Percentiles rank a stretch among this genome's conserved stretches.
Evolutionary conservation across 1,140 invertebrate species (phyloP).

Genomic region (Dreissena rostriformis): DNA sequence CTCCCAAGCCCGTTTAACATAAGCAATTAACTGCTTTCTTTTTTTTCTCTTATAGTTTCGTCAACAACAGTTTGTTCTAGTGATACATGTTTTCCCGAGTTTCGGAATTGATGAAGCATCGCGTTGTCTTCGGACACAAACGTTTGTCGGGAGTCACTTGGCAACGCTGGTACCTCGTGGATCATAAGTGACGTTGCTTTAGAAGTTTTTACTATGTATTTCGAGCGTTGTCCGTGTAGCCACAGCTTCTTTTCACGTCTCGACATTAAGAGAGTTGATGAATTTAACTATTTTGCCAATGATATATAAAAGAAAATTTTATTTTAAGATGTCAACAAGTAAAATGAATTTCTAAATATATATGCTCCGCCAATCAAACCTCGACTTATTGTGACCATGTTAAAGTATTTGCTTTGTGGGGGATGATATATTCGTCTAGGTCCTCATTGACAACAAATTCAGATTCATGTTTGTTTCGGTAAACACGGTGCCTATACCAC

Average conservation of each 20-base stretch:
- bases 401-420: not conserved
- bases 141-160: not conserved
- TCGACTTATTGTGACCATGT: slow-evolving; percentile 21
- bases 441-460: slow-evolving; percentile 45
- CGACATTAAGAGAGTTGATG: slow-evolving; percentile 30
- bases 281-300: slow-evolving; percentile 9
- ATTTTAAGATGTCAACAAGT: slow-evolving; percentile 32
- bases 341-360: slow-evolving; percentile 37
- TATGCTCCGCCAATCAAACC: not conserved
- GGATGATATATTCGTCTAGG: slow-evolving; percentile 47
- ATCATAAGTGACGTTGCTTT: slow-evolving; percentile 3
- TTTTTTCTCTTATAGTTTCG: not conserved
- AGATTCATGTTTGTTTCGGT: slow-evolving; percentile 15
- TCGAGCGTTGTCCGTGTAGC: not conserved
- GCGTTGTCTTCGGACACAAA: not conserved
- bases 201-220: slow-evolving; percentile 27
- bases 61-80: not conserved
- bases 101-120: slow-evolving; percentile 44
- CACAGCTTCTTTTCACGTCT: slow-evolving; percentile 19
- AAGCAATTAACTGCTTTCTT: not conserved
- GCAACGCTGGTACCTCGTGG: slow-evolving; percentile 1
- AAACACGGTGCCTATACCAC: too few species aligned
- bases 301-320: too few species aligned
- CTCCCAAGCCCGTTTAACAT: slow-evolving; percentile 6
- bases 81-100: slow-evolving; percentile 1